These are phyloP conservation scores for Nansenia antarctica DNA, from an alignment of 2,113 vertebrate genomes.

Conservation along the genomic window DNA sequence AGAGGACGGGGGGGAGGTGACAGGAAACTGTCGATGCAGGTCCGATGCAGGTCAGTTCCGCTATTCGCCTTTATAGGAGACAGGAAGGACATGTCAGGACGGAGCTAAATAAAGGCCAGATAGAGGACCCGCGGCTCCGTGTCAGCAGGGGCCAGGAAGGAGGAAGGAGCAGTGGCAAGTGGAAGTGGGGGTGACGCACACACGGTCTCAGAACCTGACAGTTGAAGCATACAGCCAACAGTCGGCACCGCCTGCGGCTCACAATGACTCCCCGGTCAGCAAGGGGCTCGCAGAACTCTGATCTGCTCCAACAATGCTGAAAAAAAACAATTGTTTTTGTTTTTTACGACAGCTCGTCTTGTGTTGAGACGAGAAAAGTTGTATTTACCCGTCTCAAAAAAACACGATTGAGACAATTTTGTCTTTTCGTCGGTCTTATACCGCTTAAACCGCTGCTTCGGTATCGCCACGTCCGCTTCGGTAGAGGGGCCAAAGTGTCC, in stretches of 20 bases:
- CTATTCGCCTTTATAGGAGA: slow-evolving; percentile 17
- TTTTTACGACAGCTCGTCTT: too few species aligned
- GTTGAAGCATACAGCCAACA: slow-evolving; percentile 48
- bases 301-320: too few species aligned
- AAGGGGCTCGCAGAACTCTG: neutral
- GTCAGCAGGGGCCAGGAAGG: slow-evolving; percentile 43
- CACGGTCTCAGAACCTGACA: slow-evolving; percentile 42
- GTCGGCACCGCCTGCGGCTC: slow-evolving; percentile 37
- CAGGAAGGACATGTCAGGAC: slow-evolving; percentile 33
- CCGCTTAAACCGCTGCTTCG: too few species aligned
- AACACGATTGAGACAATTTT: too few species aligned
- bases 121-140: slow-evolving; percentile 37
- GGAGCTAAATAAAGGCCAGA: slow-evolving; percentile 57
- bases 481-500: too few species aligned
- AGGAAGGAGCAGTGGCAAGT: slow-evolving; percentile 31
- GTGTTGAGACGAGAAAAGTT: too few species aligned
- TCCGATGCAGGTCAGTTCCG: neutral
- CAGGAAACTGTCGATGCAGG: neutral
- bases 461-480: too few species aligned
- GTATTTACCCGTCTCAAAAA: too few species aligned
- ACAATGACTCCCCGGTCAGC: slow-evolving; percentile 36
- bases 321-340: too few species aligned
- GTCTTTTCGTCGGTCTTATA: too few species aligned
- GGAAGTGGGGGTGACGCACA: slow-evolving; percentile 47
- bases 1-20: neutral